phyloP scores from a whole-genome alignment of 2,113 vertebrate species.

The Muntiacus muntjak region DNA sequence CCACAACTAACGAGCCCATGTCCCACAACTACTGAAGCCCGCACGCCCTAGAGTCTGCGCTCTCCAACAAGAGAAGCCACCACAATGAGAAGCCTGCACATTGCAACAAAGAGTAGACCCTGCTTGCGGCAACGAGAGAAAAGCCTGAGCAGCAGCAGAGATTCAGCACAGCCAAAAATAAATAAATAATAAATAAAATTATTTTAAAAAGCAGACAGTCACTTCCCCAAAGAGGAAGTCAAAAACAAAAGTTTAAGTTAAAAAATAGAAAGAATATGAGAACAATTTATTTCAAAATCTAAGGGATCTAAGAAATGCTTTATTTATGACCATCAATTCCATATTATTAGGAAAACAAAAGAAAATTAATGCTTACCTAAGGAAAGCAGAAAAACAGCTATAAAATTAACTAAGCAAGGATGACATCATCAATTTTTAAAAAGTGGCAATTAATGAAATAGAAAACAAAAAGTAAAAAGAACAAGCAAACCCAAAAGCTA shows the following conservation, averaged over 20 bases:
- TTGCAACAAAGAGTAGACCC: not conserved
- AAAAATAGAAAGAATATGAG: not conserved
- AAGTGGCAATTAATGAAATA: not conserved
- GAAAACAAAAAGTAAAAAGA: not conserved
- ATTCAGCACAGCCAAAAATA: not conserved
- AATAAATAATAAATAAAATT: not conserved
- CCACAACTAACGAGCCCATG: not conserved
- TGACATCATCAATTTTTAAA: not conserved
- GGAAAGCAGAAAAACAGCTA: not conserved
- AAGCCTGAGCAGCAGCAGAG: not conserved
- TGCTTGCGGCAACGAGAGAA: not conserved
- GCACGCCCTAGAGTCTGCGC: not conserved
- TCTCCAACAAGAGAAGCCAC: not conserved
- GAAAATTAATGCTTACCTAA: not conserved
- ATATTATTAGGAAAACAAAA: not conserved
- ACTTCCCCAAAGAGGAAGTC: not conserved
- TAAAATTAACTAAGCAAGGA: not conserved
- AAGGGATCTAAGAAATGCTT: not conserved
- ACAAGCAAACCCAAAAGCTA: not conserved
- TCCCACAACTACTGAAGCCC: not conserved
- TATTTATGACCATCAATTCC: not conserved
- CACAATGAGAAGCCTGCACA: not conserved
- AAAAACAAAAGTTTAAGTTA: not conserved
- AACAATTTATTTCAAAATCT: not conserved
- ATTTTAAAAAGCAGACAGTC: not conserved